Evolutionary conservation across 2,113 vertebrate genomes (phyloP).

Genomic region (Brachirus orientalis): DNA sequence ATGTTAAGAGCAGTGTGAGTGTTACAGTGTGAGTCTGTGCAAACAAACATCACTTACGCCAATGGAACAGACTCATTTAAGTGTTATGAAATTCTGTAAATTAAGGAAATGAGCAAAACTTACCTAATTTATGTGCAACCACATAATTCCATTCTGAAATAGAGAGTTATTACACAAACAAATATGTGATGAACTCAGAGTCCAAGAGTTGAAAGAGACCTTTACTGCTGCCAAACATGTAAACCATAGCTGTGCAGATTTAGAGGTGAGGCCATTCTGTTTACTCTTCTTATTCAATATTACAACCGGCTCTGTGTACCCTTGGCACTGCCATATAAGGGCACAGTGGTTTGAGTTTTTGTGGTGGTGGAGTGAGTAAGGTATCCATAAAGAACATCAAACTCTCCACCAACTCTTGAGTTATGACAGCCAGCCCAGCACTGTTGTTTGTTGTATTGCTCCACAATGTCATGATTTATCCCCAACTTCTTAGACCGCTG

Average conservation of each 20-base stretch:
- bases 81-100: neutral
- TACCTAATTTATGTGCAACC: neutral
- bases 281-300: constrained; percentile 66
- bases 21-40: neutral
- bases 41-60: constrained; percentile 29
- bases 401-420: constrained; percentile 66
- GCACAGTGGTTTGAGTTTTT: constrained; percentile 57
- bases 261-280: constrained; percentile 49
- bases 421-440: constrained; percentile 63
- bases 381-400: constrained; percentile 74
- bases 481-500: constrained; percentile 35
- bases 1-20: constrained; percentile 98
- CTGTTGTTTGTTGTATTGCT: constrained; percentile 57
- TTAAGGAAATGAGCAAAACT: neutral
- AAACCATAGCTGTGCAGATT: constrained; percentile 38
- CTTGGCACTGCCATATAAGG: constrained; percentile 71
- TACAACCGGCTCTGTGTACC: constrained; percentile 47
- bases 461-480: constrained; percentile 59
- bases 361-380: constrained; percentile 51
- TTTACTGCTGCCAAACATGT: constrained; percentile 21
- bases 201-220: constrained; percentile 15
- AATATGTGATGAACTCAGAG: neutral
- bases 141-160: constrained; percentile 3
- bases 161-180: neutral
- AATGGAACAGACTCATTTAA: neutral